These are phyloP conservation scores for Pterostichus madidus DNA, from an alignment of 2,888 invertebrate genomes.

Conservation along the genomic window DNA sequence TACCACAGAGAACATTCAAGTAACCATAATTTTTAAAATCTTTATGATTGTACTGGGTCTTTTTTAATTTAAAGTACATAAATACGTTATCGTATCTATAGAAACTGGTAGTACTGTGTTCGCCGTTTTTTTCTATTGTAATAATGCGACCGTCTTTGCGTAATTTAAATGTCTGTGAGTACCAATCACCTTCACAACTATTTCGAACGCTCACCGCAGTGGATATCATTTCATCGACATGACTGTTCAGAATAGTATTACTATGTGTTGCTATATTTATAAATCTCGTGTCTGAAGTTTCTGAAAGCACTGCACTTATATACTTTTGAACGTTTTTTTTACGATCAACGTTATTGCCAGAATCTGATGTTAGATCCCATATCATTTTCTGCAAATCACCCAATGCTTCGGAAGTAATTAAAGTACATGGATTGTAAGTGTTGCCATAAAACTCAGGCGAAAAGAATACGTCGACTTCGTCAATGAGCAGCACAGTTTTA, in stretches of 20 bases:
- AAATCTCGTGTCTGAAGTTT: background rate
- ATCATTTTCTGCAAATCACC: constrained; percentile 22
- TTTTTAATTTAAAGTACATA: constrained; percentile 49
- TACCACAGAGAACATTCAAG: constrained; percentile 16
- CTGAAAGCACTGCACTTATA: background rate
- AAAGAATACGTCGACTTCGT: constrained; percentile 44
- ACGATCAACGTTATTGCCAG: background rate
- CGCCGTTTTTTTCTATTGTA: constrained; percentile 5
- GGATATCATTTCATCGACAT: constrained; percentile 20
- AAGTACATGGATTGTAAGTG: background rate
- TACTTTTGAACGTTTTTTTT: background rate
- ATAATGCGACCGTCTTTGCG: background rate
- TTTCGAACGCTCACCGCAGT: constrained; percentile 20
- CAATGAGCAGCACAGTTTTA: constrained; percentile 13
- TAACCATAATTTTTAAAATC: constrained; percentile 27
- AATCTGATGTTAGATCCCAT: constrained; percentile 20
- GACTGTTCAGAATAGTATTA: constrained; percentile 11
- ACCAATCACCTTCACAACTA: constrained; percentile 1
- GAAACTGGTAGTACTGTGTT: constrained; percentile 5
- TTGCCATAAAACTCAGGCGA: constrained; percentile 26
- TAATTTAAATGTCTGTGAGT: constrained; percentile 1
- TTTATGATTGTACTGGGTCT: constrained; percentile 7
- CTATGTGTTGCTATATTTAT: constrained; percentile 18
- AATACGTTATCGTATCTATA: constrained; percentile 34
- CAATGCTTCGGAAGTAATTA: background rate